Evolutionary conservation across 2,113 vertebrate species (phyloP).

Genomic region (Mionectes macconnelli): DNA sequence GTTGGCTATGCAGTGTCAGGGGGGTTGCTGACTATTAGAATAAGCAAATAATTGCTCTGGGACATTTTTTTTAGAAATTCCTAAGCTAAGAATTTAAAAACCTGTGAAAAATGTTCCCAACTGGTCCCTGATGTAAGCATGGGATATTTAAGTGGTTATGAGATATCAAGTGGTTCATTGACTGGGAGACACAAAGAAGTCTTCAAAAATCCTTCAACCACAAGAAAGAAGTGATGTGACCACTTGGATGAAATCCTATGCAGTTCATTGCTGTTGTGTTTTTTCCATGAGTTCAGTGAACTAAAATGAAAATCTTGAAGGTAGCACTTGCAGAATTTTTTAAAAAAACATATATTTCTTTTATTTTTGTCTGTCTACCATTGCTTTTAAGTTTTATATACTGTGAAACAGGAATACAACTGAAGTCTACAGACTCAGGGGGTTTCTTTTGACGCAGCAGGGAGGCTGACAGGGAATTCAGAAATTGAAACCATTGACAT

Average conservation of each 20-base stretch:
- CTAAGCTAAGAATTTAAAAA: background rate
- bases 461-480: background rate
- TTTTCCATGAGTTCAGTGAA: background rate
- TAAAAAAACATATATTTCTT: background rate
- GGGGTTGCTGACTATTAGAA: background rate
- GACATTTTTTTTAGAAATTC: background rate
- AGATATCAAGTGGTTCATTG: background rate
- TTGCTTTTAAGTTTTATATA: background rate
- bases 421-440: background rate
- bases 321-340: background rate
- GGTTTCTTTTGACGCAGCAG: background rate
- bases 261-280: rapidly evolving
- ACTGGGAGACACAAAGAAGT: background rate
- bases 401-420: background rate
- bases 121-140: background rate
- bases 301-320: background rate
- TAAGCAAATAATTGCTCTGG: background rate
- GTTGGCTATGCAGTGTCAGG: background rate
- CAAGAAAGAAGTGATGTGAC: background rate
- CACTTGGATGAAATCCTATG: background rate
- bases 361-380: background rate
- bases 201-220: background rate
- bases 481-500: background rate
- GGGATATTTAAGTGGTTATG: background rate
- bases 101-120: background rate